Conservation (phyloP, 2,888 invertebrate species). For the Lasioglossum figueresi region DNA sequence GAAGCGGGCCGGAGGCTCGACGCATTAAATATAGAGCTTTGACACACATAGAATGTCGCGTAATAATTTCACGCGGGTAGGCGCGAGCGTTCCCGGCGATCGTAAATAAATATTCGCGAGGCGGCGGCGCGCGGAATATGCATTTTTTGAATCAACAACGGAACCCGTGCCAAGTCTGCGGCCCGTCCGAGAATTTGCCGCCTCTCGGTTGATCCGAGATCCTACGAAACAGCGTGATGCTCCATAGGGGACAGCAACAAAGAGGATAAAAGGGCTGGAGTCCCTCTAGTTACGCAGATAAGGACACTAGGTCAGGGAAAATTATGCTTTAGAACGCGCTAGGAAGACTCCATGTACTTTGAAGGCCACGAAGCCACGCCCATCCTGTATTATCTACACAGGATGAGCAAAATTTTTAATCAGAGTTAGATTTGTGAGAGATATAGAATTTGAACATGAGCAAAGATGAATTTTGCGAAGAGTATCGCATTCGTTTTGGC, state of each 20-base stretch:
- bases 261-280: neutral
- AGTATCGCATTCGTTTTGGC: no score
- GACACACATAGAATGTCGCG: conserved; percentile 53
- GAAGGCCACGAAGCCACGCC: neutral
- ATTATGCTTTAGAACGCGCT: neutral
- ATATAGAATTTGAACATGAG: no score
- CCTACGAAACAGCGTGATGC: neutral
- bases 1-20: conserved; percentile 10
- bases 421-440: no score
- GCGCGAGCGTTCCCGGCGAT: neutral
- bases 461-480: no score
- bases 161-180: conserved; percentile 20
- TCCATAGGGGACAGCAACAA: neutral
- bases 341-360: neutral
- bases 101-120: conserved; percentile 46
- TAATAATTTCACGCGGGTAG: conserved; percentile 30
- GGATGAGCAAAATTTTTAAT: no score
- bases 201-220: neutral
- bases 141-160: conserved; percentile 4
- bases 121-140: conserved; percentile 19
- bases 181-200: neutral
- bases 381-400: no score
- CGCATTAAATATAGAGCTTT: conserved; percentile 61
- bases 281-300: neutral
- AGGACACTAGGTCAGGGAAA: neutral